Evolutionary conservation across 2,113 vertebrate species (phyloP), one percentile per base, ranked within the genome.

Genomic region (Apaloderma vittatum): DNA sequence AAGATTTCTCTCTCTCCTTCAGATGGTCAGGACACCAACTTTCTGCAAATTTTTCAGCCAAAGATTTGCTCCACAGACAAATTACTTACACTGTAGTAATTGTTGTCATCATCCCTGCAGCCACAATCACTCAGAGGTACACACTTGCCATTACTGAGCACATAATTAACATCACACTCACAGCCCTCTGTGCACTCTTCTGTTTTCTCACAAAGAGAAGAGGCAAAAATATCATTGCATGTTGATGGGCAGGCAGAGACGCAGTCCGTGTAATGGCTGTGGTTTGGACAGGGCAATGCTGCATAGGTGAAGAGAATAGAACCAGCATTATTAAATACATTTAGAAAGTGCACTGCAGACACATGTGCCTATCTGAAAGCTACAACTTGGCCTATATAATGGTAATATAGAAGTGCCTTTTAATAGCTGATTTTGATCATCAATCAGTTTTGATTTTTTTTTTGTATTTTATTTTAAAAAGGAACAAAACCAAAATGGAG

Each of bases 51-150:
- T 77, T 37, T 83, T 8, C 63, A 83, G 52, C 8, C 54, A 88
- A 36, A 79, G 21, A 46, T 86, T 79, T 88, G 23, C 18, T 73
- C 23, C 48, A 36, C 30, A 78, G 32, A 70, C 17, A 49, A 76
- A 40, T 26, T 72, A 97, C 98, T 98, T 96, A 99, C 99, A 0
- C 94, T 91, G 94, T 98, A 92, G 88, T 97, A 98, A 58, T 93
- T 96, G 88, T 98, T 97, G 37, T 98, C 91, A n/a, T 95, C 90
- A 52, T 99, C 98, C 36, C 97, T 96, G 83, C 99, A 99, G 70
- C 98, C 99, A 45, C 99, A 99, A 12, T 96, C 82, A 36, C 95
- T 93, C 48, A 99, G 75, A n/a, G 98, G 97, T 43, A 99, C 98
- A 83, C 99, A 99, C 2, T 91, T 73, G 71, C 84, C 95, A 12